These are phyloP conservation scores for Pseudomyrmex sp. DNA, from an alignment of 1,140 invertebrate species.

Conservation along the genomic window DNA sequence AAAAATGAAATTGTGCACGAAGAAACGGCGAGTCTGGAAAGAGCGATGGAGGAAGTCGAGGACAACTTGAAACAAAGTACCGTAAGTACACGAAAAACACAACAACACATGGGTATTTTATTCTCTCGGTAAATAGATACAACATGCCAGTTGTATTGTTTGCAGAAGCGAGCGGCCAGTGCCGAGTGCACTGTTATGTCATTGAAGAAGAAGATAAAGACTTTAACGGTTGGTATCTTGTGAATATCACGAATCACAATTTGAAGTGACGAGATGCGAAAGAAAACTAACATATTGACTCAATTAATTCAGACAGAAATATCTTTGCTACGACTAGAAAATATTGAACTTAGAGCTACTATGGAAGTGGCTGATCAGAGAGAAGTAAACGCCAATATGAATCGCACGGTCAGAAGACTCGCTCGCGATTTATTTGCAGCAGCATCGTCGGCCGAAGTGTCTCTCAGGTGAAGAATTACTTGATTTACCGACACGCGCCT, in stretches of 20 bases:
- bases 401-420: conserved; percentile 80
- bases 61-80: conserved; percentile 87
- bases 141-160: conserved; percentile 41
- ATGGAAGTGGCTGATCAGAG: conserved; percentile 75
- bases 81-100: conserved; percentile 79
- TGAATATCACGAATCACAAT: background rate
- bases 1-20: conserved; percentile 84
- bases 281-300: conserved; percentile 35
- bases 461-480: conserved; percentile 85
- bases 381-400: conserved; percentile 67
- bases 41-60: conserved; percentile 87
- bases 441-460: conserved; percentile 88
- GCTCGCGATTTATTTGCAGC: conserved; percentile 87
- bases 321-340: conserved; percentile 83
- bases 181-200: conserved; percentile 86
- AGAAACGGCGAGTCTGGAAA: conserved; percentile 85
- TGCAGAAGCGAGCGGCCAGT: conserved; percentile 85
- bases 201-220: conserved; percentile 87
- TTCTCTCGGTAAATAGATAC: too few species aligned
- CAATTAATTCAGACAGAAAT: conserved; percentile 82
- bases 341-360: conserved; percentile 79
- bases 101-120: background rate
- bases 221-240: conserved; percentile 84
- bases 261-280: background rate
- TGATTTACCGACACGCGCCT: background rate